These are phyloP conservation scores for Ormyrus nitidulus DNA, from an alignment of 2,888 invertebrate species.

Conservation along the genomic window DNA sequence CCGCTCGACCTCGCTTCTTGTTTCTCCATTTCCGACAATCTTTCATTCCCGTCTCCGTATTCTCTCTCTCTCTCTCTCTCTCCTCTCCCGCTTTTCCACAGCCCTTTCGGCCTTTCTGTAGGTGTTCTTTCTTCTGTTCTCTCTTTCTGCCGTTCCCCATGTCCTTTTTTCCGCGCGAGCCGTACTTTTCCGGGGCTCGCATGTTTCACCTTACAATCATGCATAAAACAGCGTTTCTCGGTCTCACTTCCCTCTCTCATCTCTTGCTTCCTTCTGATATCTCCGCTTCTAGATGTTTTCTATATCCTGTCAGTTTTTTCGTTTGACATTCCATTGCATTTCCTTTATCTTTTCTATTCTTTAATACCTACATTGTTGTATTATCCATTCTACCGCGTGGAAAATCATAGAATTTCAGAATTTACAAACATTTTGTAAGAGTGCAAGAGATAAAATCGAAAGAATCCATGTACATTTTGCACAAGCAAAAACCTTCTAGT, in stretches of 20 bases:
- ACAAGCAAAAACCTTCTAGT: too few species aligned
- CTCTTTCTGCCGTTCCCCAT: not conserved
- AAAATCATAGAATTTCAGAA: too few species aligned
- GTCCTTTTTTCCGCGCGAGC: slow-evolving; percentile 22
- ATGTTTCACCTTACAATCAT: slow-evolving; percentile 59
- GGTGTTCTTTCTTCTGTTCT: slow-evolving; percentile 10
- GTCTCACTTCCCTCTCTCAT: slow-evolving; percentile 1
- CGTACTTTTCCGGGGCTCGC: slow-evolving; percentile 44
- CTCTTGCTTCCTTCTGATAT: not conserved
- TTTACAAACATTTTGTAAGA: too few species aligned
- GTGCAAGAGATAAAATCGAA: too few species aligned
- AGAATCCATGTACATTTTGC: too few species aligned
- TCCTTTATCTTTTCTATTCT: too few species aligned
- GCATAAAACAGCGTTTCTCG: slow-evolving; percentile 60
- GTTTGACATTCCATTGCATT: too few species aligned
- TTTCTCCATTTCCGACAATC: slow-evolving; percentile 52
- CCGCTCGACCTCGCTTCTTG: slow-evolving; percentile 48
- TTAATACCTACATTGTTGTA: too few species aligned
- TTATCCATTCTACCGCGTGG: too few species aligned
- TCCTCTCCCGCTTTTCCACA: not conserved
- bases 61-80: not conserved
- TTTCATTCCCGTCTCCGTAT: slow-evolving; percentile 28
- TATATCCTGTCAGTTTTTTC: too few species aligned
- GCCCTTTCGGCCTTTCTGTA: not conserved
- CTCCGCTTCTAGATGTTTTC: too few species aligned